Evolutionary conservation across 1,140 invertebrate species (phyloP).

Genomic region (Psilanteris sp.): DNA sequence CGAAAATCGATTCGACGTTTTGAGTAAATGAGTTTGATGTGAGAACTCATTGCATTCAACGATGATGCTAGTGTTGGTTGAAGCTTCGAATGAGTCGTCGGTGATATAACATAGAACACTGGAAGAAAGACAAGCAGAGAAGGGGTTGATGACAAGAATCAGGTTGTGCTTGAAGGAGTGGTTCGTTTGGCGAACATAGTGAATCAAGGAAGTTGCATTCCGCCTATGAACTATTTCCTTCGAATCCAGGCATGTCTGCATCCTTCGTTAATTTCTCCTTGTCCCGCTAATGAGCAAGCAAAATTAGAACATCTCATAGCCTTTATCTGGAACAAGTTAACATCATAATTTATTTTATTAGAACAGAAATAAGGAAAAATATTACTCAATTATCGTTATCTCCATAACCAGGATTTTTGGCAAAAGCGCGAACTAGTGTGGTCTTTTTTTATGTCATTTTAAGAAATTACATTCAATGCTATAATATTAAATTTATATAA

Average conservation of each 20-base stretch:
- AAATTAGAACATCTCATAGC: conserved; percentile 61
- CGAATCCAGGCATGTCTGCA: conserved; percentile 41
- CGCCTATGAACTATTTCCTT: conserved; percentile 56
- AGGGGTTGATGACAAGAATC: conserved; percentile 60
- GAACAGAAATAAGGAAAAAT: too few relatives aligned
- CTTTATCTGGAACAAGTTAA: conserved; percentile 42
- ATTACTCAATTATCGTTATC: too few relatives aligned
- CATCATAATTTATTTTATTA: conserved; percentile 1
- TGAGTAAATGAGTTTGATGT: conserved; percentile 46
- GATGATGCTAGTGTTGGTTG: conserved; percentile 41
- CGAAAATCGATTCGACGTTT: conserved; percentile 48
- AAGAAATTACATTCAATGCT: too few relatives aligned
- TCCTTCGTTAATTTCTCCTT: conserved; percentile 55
- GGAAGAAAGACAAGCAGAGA: conserved; percentile 50
- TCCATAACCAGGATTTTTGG: too few relatives aligned
- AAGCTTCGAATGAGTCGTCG: conserved; percentile 47
- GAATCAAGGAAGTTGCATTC: conserved; percentile 57
- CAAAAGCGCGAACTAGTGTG: too few relatives aligned
- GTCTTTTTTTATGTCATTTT: too few relatives aligned
- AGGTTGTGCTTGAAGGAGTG: conserved; percentile 59
- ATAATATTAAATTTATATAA: too few relatives aligned
- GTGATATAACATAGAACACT: conserved; percentile 48
- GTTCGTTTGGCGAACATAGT: conserved; percentile 56
- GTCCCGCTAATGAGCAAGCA: conserved; percentile 65
- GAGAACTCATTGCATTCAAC: conserved; percentile 43